Conservation (phyloP, 2,113 vertebrate genomes). For the Connochaetes taurinus region DNA sequence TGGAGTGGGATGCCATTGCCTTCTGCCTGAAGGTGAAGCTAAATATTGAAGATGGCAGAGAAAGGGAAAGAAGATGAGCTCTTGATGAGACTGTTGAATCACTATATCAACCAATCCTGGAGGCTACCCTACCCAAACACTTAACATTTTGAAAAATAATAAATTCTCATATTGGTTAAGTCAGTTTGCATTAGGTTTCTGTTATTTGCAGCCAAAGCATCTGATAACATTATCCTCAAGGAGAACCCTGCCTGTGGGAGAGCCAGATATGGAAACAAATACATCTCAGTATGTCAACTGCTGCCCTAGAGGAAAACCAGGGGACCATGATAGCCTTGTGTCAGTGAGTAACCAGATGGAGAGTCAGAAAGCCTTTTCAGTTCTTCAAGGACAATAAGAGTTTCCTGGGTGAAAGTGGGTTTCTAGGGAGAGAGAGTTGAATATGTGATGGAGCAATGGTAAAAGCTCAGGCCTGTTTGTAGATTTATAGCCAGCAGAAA, state of each 20-base stretch:
- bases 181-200: slow-evolving; percentile 27
- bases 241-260: background rate
- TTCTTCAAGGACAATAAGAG: background rate
- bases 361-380: background rate
- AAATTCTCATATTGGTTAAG: background rate
- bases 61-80: background rate
- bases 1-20: no score
- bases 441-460: background rate
- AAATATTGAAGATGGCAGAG: background rate
- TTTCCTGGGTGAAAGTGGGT: background rate
- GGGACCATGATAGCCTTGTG: background rate
- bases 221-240: background rate
- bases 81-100: background rate
- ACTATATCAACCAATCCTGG: background rate
- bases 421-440: background rate
- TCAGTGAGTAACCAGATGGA: background rate
- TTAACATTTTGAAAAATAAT: background rate
- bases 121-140: background rate
- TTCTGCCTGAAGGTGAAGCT: background rate
- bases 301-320: background rate
- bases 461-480: background rate
- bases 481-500: background rate
- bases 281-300: background rate
- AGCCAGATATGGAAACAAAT: background rate
- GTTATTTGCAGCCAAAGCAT: background rate